Evolutionary conservation across 2,797 vertebrate species (phyloP).

Genomic region (Danio kyathit): DNA sequence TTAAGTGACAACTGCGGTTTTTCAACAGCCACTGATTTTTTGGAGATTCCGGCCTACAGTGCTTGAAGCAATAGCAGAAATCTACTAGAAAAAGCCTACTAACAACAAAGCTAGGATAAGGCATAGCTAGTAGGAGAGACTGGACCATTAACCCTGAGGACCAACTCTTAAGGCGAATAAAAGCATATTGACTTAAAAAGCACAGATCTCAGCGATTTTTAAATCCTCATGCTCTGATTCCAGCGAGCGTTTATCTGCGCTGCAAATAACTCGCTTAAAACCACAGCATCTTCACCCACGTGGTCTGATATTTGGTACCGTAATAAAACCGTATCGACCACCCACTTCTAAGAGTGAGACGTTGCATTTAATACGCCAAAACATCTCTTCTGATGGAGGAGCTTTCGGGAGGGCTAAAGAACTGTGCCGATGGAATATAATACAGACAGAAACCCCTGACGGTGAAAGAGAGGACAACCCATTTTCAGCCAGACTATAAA

Average conservation of each 20-base stretch:
- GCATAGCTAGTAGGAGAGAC: constrained; percentile 9
- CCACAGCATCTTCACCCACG: constrained; percentile 1
- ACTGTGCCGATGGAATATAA: constrained; percentile 71
- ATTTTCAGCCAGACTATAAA: constrained; percentile 45
- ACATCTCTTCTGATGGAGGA: constrained; percentile 19
- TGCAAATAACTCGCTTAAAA: not conserved
- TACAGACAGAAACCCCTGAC: constrained; percentile 43
- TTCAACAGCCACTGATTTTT: not conserved
- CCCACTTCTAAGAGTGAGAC: constrained; percentile 10
- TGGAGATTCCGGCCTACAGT: not conserved
- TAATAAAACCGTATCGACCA: constrained; percentile 30
- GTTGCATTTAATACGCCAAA: constrained; percentile 3
- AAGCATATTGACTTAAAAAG: constrained; percentile 28
- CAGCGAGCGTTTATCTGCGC: not conserved
- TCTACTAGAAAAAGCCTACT: not conserved
- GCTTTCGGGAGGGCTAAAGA: constrained; percentile 72
- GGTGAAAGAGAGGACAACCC: constrained; percentile 50
- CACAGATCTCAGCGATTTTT: constrained; percentile 2
- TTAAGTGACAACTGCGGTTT: not conserved
- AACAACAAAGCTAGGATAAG: constrained; percentile 9
- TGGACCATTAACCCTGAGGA: not conserved
- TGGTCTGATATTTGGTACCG: constrained; percentile 22
- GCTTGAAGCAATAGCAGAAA: constrained; percentile 7
- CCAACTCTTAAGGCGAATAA: constrained; percentile 14
- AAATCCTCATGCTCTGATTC: constrained; percentile 31